phyloP scores from a whole-genome alignment of 2,797 vertebrate species.

The Tarsius wallacei region DNA sequence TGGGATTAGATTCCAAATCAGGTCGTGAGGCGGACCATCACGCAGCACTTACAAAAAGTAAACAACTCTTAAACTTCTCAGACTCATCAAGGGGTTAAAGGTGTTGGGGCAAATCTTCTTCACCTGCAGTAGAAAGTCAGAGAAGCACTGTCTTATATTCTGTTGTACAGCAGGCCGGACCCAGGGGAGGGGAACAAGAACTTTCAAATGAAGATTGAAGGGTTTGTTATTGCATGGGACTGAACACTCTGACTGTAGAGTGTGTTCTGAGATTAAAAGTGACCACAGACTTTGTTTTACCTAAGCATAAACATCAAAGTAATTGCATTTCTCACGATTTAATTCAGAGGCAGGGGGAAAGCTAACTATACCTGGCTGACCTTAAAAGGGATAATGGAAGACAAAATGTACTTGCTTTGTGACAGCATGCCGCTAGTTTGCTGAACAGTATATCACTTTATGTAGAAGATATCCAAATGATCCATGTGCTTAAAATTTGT shows the following conservation, averaged over 20 bases:
- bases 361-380: background rate
- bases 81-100: background rate
- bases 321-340: conserved; percentile 25
- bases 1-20: conserved; percentile 11
- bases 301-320: background rate
- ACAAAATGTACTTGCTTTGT: background rate
- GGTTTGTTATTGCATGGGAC: background rate
- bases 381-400: background rate
- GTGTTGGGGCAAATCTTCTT: background rate
- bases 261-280: conserved; percentile 54
- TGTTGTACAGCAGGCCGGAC: background rate
- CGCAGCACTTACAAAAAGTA: background rate
- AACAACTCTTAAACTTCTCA: conserved; percentile 25
- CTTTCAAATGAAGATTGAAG: conserved; percentile 58
- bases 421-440: background rate
- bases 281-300: background rate
- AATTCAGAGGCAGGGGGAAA: background rate
- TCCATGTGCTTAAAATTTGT: background rate
- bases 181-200: background rate
- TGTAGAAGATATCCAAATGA: background rate
- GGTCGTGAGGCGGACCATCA: background rate
- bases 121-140: background rate
- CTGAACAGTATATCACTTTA: background rate
- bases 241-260: background rate
- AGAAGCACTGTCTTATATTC: background rate